These are phyloP conservation scores for Teleogryllus occipitalis DNA, from an alignment of 1,140 invertebrate genomes.

Conservation along the genomic window DNA sequence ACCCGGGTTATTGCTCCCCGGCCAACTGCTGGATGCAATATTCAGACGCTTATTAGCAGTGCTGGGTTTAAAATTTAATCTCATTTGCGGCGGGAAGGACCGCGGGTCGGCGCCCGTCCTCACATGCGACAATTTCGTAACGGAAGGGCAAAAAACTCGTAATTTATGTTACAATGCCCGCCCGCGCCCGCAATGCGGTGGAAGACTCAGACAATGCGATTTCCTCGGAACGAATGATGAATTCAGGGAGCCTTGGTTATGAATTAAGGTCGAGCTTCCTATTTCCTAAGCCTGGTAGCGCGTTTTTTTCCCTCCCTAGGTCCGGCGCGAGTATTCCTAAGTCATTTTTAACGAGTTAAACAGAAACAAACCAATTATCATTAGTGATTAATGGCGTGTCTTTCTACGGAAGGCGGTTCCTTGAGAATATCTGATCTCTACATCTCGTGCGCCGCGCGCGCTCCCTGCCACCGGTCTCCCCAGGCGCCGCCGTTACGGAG, in stretches of 20 bases:
- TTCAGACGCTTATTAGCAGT: background rate
- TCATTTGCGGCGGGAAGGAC: background rate
- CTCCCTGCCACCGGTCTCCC: background rate
- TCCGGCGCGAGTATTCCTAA: background rate
- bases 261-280: background rate
- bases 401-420: background rate
- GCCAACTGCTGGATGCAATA: background rate
- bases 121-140: background rate
- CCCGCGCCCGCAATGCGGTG: background rate
- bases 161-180: background rate
- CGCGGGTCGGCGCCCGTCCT: background rate
- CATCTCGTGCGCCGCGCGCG: background rate
- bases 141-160: background rate
- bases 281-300: background rate
- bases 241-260: background rate
- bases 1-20: background rate
- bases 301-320: background rate
- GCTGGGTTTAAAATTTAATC: background rate
- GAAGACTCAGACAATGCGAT: background rate
- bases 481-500: too few relatives aligned
- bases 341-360: background rate
- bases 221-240: background rate
- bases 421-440: background rate
- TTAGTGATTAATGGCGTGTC: background rate
- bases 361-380: slow-evolving; percentile 1